A percentile compares a stretch with the other conserved stretches of the same genome.
These are phyloP conservation scores for Malthinus flaveolus DNA, from an alignment of 2,888 invertebrate species.

Conservation along the genomic window DNA sequence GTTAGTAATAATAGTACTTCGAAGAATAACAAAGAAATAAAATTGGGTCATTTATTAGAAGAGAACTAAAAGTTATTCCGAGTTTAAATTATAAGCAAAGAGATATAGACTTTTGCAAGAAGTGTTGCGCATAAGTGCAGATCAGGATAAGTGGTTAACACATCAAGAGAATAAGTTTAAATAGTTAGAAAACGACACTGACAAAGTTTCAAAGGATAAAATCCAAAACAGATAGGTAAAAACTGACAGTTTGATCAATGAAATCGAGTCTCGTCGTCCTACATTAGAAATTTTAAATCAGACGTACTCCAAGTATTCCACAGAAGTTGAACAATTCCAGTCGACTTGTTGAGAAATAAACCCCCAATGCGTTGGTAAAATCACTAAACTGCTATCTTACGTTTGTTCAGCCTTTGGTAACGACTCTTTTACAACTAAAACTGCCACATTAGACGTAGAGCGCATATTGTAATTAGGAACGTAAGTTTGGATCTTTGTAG, in stretches of 20 bases:
- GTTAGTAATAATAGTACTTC: constrained; percentile 29
- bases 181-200: constrained; percentile 63
- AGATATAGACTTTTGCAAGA: constrained; percentile 64
- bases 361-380: constrained; percentile 16
- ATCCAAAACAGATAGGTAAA: constrained; percentile 61
- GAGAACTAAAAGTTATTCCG: constrained; percentile 53
- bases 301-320: constrained; percentile 64
- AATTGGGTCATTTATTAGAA: constrained; percentile 60
- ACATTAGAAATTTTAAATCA: constrained; percentile 69
- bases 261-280: constrained; percentile 60
- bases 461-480: constrained; percentile 8
- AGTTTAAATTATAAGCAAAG: background rate
- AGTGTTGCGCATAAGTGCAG: constrained; percentile 59
- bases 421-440: constrained; percentile 4
- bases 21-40: constrained; percentile 50
- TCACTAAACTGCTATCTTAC: constrained; percentile 2
- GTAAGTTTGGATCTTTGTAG: background rate
- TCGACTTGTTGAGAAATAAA: background rate
- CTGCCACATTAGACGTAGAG: constrained; percentile 5
- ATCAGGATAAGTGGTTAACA: constrained; percentile 65
- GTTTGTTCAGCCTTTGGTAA: background rate
- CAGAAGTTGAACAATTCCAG: background rate
- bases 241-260: constrained; percentile 59
- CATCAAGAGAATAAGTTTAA: constrained; percentile 66
- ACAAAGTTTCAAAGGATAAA: constrained; percentile 61